These are phyloP conservation scores for Hoplostethus mediterraneus DNA, from an alignment of 2,797 vertebrate species.

Conservation along the genomic window DNA sequence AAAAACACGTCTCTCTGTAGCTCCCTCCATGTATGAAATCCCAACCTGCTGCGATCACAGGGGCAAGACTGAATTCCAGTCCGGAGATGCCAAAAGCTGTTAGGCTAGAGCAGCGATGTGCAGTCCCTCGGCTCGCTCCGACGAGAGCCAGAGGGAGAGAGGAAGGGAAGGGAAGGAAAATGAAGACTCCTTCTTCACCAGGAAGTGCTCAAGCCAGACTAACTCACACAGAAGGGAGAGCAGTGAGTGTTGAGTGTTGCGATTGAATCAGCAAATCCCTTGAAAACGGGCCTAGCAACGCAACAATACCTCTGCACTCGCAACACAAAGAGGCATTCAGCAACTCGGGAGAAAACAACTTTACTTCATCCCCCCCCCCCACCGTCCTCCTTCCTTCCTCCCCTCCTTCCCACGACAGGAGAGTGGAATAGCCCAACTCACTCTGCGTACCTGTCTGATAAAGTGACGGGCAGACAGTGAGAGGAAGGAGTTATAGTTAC, in stretches of 20 bases:
- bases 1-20: slow-evolving; percentile 72
- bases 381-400: neutral
- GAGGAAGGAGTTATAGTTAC: slow-evolving; percentile 30
- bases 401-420: neutral
- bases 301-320: slow-evolving; percentile 32
- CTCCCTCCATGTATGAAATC: slow-evolving; percentile 71
- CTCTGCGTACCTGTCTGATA: slow-evolving; percentile 50
- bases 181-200: slow-evolving; percentile 42
- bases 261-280: slow-evolving; percentile 53
- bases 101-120: slow-evolving; percentile 62
- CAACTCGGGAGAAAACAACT: slow-evolving; percentile 11
- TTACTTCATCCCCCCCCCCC: slow-evolving; percentile 8
- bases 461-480: slow-evolving; percentile 47
- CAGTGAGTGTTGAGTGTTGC: slow-evolving; percentile 29
- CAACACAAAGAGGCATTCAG: slow-evolving; percentile 41
- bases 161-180: slow-evolving; percentile 37
- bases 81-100: slow-evolving; percentile 80
- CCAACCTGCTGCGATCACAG: slow-evolving; percentile 75
- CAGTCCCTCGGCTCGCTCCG: slow-evolving; percentile 39
- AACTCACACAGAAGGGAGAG: slow-evolving; percentile 21
- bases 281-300: slow-evolving; percentile 30
- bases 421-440: neutral
- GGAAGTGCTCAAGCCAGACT: slow-evolving; percentile 31
- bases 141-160: slow-evolving; percentile 14
- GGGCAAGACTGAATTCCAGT: slow-evolving; percentile 74